Evolutionary conservation across 1,140 invertebrate genomes (phyloP).

Genomic region (Cyrtorhinus lividipennis): DNA sequence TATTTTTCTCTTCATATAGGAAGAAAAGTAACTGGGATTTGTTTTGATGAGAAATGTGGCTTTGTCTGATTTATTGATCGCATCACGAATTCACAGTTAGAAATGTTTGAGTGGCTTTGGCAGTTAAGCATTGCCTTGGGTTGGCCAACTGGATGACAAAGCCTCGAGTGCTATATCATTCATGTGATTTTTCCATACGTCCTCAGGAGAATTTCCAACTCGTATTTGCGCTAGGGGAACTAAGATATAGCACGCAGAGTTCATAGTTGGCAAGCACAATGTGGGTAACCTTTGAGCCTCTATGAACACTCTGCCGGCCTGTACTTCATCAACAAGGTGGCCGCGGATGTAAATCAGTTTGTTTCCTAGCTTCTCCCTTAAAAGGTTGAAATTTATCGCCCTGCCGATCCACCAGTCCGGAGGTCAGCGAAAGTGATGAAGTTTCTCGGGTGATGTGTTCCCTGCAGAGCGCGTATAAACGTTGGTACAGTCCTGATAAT

Average conservation of each 20-base stretch:
- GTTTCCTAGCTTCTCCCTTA: not conserved
- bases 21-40: too few species aligned
- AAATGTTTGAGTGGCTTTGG: too few species aligned
- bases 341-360: conserved; percentile 3
- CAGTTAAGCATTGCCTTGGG: too few species aligned
- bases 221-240: too few species aligned
- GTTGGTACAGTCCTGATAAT: not conserved
- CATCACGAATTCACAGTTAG: too few species aligned
- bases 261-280: not conserved
- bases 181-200: too few species aligned
- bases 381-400: not conserved
- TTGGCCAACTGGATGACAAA: too few species aligned
- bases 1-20: too few species aligned
- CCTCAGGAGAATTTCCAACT: too few species aligned
- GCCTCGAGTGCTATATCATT: too few species aligned
- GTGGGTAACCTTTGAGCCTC: not conserved
- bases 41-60: too few species aligned
- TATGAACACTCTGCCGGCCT: not conserved
- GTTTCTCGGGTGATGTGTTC: not conserved
- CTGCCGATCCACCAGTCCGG: not conserved
- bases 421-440: conserved; percentile 1
- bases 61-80: too few species aligned
- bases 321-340: conserved; percentile 6
- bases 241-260: not conserved
- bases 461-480: not conserved